Evolutionary conservation across 1,140 invertebrate genomes (phyloP), one percentile per base, ranked within the genome.

Genomic region (Brachionus koreanus): DNA sequence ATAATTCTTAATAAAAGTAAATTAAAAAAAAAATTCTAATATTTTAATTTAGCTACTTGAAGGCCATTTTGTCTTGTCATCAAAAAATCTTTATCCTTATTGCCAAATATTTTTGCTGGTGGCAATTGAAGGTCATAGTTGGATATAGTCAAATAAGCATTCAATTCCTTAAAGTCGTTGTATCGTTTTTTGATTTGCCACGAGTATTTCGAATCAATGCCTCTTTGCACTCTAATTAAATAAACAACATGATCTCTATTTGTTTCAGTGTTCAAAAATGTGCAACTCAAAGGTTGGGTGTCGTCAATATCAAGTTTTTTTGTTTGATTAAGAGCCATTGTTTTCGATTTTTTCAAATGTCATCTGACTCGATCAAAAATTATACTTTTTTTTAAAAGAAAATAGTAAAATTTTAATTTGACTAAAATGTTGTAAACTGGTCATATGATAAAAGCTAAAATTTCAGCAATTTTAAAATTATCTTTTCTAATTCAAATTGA

Each of bases 11-110:
- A 35, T 13, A 37, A 13, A 35, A 25, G 7, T 25, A 63, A 23
- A 23, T 23, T 12, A 63, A 63, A 63, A 25, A 61, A 25, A 37
- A 42, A 16, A 33, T 35, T 39, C 19, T 83, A 12, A 23, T 16
- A 81, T 33, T 74, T 57, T 46, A 3, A 77, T 12, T 12, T n/a
- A 49, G 0, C 84, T 86, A 94, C 93, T 91, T 95, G 94, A 87
- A 96, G 90, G 83, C 92, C 93, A 88, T 92, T 89, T 90, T 94
- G 93, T 88, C 94, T 91, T 88, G 94, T 93, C 89, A 93, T 93
- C 90, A 96, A 91, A 89, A 96, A 95, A 84, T 94, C 93, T 87
- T 93, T 92, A 86, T 94, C 93, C 92, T 95, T 94, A 86, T 96
- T 96, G 85, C 94, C 94, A 90, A 96, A 93, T 86, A 94, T 91